Percentiles rank a stretch among this genome's conserved stretches.
Conservation (phyloP, 2,113 vertebrate genomes). For the Tyrannus savana region DNA sequence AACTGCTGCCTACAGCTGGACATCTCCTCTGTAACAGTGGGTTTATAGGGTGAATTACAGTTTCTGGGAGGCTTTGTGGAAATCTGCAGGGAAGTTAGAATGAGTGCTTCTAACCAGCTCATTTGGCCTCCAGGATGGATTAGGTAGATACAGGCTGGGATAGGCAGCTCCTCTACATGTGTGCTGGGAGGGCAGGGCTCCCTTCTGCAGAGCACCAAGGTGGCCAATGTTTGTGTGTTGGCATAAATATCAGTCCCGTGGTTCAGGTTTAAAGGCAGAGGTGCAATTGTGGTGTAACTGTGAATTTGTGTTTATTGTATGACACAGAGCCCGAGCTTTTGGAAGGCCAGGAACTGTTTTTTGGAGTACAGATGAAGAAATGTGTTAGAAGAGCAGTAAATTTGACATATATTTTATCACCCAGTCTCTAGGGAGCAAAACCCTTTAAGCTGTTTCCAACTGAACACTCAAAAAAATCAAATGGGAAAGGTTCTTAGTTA, state of each 20-base stretch:
- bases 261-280: not conserved
- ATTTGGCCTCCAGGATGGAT: not conserved
- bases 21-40: not conserved
- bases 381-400: not conserved
- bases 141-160: not conserved
- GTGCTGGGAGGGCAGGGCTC: not conserved
- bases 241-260: not conserved
- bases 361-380: not conserved
- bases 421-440: not conserved
- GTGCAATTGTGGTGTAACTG: not conserved
- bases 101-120: not conserved
- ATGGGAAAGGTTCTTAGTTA: not conserved
- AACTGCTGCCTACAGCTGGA: not conserved
- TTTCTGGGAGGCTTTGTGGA: not conserved
- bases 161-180: not conserved
- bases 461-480: not conserved
- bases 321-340: not conserved
- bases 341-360: not conserved
- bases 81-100: not conserved
- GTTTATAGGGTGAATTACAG: not conserved
- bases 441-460: not conserved
- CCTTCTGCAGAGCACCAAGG: not conserved
- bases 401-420: not conserved
- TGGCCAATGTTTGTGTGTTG: fast-evolving
- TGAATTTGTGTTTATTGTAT: not conserved